Evolutionary conservation across 2,797 vertebrate genomes (phyloP).

Genomic region (Linurgus olivaceus): DNA sequence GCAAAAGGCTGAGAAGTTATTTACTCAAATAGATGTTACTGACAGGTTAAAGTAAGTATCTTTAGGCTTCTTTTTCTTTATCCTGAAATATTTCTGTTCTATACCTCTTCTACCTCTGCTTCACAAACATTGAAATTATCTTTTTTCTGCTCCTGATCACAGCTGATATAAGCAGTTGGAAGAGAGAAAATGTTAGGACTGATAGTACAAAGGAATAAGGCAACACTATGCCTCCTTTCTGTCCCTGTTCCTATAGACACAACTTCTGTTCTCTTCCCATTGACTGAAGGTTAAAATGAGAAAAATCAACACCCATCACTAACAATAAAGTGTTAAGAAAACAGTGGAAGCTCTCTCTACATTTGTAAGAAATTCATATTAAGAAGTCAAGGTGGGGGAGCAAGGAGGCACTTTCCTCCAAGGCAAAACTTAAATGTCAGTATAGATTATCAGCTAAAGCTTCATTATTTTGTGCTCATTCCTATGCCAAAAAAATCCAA

Average conservation of each 20-base stretch:
- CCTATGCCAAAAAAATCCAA: not conserved
- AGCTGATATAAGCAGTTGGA: not conserved
- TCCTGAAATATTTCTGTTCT: not conserved
- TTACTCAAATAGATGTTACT: not conserved
- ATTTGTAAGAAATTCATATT: not conserved
- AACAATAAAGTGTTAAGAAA: not conserved
- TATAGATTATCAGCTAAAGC: conserved; percentile 24
- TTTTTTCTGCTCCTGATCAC: not conserved
- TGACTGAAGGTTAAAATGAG: not conserved
- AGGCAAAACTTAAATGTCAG: conserved; percentile 43
- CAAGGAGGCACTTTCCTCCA: not conserved
- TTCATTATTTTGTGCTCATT: not conserved
- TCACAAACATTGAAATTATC: not conserved
- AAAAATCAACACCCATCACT: not conserved
- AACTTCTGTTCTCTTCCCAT: not conserved
- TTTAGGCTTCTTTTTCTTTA: not conserved
- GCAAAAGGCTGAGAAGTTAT: not conserved
- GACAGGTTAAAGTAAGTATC: not conserved
- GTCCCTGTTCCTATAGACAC: not conserved
- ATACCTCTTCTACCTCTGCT: not conserved
- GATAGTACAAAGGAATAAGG: not conserved
- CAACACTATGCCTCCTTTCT: not conserved
- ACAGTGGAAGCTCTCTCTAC: not conserved
- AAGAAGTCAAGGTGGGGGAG: not conserved
- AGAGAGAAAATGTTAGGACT: not conserved